Evolutionary conservation across 2,797 vertebrate species (phyloP), one percentile per base, ranked within the genome.

Genomic region (Rhinichthys osculus): DNA sequence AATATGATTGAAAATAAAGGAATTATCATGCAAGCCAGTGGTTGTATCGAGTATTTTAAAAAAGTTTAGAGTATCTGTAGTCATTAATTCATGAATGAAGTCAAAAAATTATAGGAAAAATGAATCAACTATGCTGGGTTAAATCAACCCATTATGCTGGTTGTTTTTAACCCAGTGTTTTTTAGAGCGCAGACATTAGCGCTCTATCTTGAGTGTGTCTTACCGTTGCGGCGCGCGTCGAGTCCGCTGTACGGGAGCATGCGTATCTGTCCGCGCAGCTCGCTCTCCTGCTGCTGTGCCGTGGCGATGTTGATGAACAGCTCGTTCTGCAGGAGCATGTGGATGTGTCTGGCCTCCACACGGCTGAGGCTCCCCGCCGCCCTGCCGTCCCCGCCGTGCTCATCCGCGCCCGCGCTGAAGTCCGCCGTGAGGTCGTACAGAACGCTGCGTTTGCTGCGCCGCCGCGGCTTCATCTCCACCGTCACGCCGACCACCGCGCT

Each of bases 281-380:
- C 98, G 0, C 98, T 98, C 19, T 99, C 97, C 0, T 90, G 94
- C 92, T 94, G 96, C 91, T 97, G 96, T 0, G 94, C 89, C 1
- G 98, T 99, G 88, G 96, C 98, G 91, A 98, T 95, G 0, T 98
- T 99, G 92, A 99, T 94, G 91, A 99, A 99, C 35, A 99, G 96
- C 86, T 99, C 98, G 0, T 97, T 99, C 95, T 99, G 98, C 87
- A 99, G 96, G 91, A 99, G 94, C 98, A 99, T 98, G 90, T 99
- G 98, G 71, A 96, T 95, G 89, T 98, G 96, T 0, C 97, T 95
- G 4, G 97, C 97, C 0, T 96, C 97, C 88, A 97, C 91, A 0
- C 94, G 94, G 14, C 92, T 94, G 94, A 97, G 98, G 90, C 93
- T 74, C 50, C 98, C 97, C 71, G 27, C 23, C 1, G 91, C 91